Evolutionary conservation across 2,888 invertebrate genomes (phyloP), one percentile per base, ranked within the genome.

Genomic region (Dryomyza anilis): DNA sequence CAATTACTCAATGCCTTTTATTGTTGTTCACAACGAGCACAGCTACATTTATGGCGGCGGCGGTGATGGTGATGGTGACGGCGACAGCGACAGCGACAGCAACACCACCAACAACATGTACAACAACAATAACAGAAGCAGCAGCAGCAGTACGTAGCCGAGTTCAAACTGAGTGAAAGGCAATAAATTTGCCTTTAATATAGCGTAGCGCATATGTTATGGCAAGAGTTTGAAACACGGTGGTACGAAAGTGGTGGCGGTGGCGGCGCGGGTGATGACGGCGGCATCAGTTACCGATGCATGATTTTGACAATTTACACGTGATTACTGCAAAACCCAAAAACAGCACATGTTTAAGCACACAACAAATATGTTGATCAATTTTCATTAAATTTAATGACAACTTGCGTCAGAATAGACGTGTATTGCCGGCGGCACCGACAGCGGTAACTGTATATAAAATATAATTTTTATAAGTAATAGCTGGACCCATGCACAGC

Each of bases 1-100:
- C 63, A 63, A 63, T 63, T 63, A 63, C 63, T 63, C 56, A 48
- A 48, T 50, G 50, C 50, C 36, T 30, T 60, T 50, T 50, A 33
- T 23, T 36, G 19, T 16, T 46, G 46, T 46, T 46, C 46, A 46
- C 46, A 46, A 46, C 46, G 21, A 46, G 19, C 16, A 46, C n/a
- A n/a, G n/a, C n/a, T n/a, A n/a, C n/a, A n/a, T n/a, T n/a, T n/a
- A n/a, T n/a, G n/a, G 8, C 8, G 16, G 8, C 14, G 16, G 16
- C 5, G 16, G 16, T 43, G 16, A 43, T 4, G 16, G n/a, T 16
- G 16, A 16, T 5, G 16, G 16, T 16, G 8, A 43, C 5, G 16
- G 16, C n/a, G 12, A 43, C 43, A 43, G 16, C 43, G 16, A 43
- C 5, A 43, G 16, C 43, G 16, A 43, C 43, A 43, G 16, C 5